Evolutionary conservation across 2,797 vertebrate genomes (phyloP), one percentile per base, ranked within the genome.

Genomic region (Helarctos malayanus): DNA sequence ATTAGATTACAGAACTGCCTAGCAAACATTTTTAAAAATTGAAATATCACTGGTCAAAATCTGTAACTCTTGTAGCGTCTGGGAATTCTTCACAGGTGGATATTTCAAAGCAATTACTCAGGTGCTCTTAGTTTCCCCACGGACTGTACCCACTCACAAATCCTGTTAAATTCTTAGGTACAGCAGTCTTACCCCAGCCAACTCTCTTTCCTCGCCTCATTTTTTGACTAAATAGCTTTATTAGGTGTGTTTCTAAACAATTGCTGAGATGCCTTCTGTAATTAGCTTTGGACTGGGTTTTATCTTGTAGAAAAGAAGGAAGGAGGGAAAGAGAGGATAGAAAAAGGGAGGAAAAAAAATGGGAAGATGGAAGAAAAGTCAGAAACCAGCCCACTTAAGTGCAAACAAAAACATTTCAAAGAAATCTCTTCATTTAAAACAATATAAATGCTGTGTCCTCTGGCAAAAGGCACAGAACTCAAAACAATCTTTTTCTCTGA

Each of bases 1-100:
- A 49, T 87, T 69, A n/a, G 57, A 41, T 69, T 61, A 76, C 1
- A 91, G 45, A 41, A 78, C 3, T 78, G 1, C 4, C 10, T 25
- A 68, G 23, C 11, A 96, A 95, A 63, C 4, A 57, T 94, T 83
- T 75, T 54, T 16, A 45, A 80, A 81, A 65, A 59, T 4, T 78
- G 47, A 97, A 54, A 54, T 94, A 89, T 49, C 29, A 90, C 27
- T 56, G 21, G 35, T 75, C 7, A 95, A 96, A 56, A 41, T 35
- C 3, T 32, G 18, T 38, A 78, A 76, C 1, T 69, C 15, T 57
- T 59, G 23, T 56, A 56, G 47, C 15, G 32, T 89, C n/a, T 59
- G n/a, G 76, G 32, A 92, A 81, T 94, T 80, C 23, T 15, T 78
- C 16, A 45, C 8, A 27, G 41, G 32, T 56, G 63, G 68, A 45